Evolutionary conservation across 2,888 invertebrate genomes (phyloP).

Genomic region (Fragum whitleyi): DNA sequence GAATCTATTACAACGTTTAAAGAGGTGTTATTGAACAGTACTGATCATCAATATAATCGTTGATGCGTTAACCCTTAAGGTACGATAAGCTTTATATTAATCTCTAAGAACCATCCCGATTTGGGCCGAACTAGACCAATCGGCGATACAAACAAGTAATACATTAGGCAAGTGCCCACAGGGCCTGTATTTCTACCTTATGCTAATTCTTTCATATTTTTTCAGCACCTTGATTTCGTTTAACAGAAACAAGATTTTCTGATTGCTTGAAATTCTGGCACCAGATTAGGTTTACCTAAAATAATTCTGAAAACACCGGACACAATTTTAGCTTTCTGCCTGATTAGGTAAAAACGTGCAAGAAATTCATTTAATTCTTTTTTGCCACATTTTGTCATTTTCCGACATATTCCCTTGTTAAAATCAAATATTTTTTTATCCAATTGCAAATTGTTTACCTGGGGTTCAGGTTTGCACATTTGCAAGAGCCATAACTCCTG

Average conservation of each 20-base stretch:
- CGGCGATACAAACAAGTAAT: neutral
- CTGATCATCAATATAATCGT: conserved; percentile 32
- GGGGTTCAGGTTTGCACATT: neutral
- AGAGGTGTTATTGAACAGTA: conserved; percentile 24
- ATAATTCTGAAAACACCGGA: no score
- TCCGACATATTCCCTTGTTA: neutral
- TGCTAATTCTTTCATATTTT: conserved; percentile 21
- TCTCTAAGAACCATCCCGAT: conserved; percentile 5
- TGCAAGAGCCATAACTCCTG: neutral
- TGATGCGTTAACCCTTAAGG: conserved; percentile 29
- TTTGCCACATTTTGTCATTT: neutral
- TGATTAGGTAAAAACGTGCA: neutral
- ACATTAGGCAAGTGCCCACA: no score
- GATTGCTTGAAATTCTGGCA: no score
- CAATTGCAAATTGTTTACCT: neutral
- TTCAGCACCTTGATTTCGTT: conserved; percentile 3
- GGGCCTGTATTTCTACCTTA: no score
- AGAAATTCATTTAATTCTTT: neutral
- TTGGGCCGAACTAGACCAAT: conserved; percentile 30
- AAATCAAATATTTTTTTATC: neutral
- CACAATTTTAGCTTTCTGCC: neutral
- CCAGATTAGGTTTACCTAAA: no score
- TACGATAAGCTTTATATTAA: conserved; percentile 38
- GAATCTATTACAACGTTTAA: conserved; percentile 27
- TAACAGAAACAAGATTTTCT: conserved; percentile 23